Percentiles rank a stretch among this genome's conserved stretches.
Evolutionary conservation across 2,888 invertebrate species (phyloP).

Genomic region (Rotaria sp.): DNA sequence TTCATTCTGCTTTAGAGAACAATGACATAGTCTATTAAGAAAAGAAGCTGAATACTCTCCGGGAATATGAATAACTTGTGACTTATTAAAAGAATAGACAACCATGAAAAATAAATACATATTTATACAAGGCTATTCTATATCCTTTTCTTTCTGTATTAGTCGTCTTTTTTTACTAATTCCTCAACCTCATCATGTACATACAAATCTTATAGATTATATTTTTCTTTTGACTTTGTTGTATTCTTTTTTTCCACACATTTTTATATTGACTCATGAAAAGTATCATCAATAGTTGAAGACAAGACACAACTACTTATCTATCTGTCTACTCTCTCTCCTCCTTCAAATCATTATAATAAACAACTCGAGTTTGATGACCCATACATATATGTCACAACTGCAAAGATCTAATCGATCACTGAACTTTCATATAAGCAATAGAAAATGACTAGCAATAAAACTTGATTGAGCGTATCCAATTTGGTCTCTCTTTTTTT

Average conservation of each 20-base stretch:
- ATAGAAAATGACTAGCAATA: neutral
- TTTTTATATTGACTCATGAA: neutral
- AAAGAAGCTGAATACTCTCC: neutral
- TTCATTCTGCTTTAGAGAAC: neutral
- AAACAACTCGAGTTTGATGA: neutral
- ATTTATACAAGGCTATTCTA: neutral
- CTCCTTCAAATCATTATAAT: neutral
- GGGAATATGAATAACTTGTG: neutral
- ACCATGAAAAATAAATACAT: neutral
- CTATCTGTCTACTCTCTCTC: neutral
- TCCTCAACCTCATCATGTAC: neutral
- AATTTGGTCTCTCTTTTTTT: neutral
- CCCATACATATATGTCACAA: neutral
- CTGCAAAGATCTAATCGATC: neutral
- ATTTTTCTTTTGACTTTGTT: neutral
- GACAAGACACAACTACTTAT: neutral
- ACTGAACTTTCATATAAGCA: neutral
- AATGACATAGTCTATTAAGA: neutral
- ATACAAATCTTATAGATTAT: neutral
- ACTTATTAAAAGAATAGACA: neutral
- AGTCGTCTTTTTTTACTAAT: neutral
- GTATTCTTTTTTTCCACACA: neutral
- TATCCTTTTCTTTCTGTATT: neutral
- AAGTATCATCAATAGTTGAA: neutral
- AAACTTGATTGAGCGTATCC: constrained; percentile 20